Evolutionary conservation across 2,888 invertebrate genomes (phyloP), one percentile per base, ranked within the genome.

Genomic region (Oconnorella tubifera): DNA sequence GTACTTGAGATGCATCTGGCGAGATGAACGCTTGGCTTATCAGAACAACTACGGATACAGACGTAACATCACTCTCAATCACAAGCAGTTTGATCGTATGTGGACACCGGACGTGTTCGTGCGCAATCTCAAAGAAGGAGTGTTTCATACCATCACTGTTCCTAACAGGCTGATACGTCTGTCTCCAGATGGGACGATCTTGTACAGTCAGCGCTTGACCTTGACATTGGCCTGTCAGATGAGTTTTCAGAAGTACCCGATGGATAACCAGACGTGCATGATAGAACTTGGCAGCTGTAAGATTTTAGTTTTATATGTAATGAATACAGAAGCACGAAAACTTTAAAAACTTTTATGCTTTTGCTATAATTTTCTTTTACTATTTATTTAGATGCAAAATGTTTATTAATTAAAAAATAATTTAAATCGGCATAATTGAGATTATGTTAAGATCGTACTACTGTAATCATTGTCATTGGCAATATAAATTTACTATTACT

Each of bases 1-100:
- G 82, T 93, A 92, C 83, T 86, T 93, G 75, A 92, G 92, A 68
- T 92, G 92, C 85, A 91, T 91, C 76, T 94, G 93, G 93, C 86
- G 91, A 29, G 93, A 94, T 83, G 91, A 92, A 65, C 86, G 93
- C 33, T 86, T 93, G 68, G 92, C 92, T 0, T 92, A 67, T 58
- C 51, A 56, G 14, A 51, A 65, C 56, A 33, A 29, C 59, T 62
- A 64, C 53, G 33, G 25, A 1, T 50, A 50, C 25, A 56, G 49
- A 6, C 53, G 59, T 2, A 67, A 63, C 62, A 58, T 67, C n/a
- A 67, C 67, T 3, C 61, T 67, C 19, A 64, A 64, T 58, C 64
- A 67, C 55, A 53, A 59, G 3, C 67, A 67, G 57, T 67, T 67
- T 48, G 67, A 67, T 33, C 56, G 67, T 1, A 31, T 68, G 51